A percentile compares a stretch with the other conserved stretches of the same genome.
Evolutionary conservation across 1,140 invertebrate genomes (phyloP).

Genomic region (Coboldia fuscipes): DNA sequence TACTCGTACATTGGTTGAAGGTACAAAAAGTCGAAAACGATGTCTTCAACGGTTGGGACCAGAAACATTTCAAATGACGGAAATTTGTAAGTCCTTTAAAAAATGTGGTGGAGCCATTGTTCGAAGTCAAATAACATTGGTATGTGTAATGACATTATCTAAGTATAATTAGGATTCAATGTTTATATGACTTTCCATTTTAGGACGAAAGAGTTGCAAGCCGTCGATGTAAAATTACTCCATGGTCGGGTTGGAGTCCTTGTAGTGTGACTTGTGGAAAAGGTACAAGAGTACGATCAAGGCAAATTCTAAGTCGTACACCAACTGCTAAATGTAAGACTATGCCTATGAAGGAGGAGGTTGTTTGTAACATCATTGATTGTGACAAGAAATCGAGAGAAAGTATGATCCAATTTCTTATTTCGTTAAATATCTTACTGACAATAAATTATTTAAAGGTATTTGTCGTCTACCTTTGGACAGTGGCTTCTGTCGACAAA

Average conservation of each 20-base stretch:
- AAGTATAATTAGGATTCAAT: background rate
- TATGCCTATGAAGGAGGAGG: slow-evolving; percentile 7
- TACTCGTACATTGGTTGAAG: slow-evolving; percentile 26
- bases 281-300: slow-evolving; percentile 10
- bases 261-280: slow-evolving; percentile 45
- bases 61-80: background rate
- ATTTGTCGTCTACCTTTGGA: slow-evolving; percentile 17
- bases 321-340: slow-evolving; percentile 6
- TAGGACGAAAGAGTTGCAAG: slow-evolving; percentile 4
- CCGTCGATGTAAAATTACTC: slow-evolving; percentile 39
- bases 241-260: slow-evolving; percentile 50
- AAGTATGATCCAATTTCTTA: slow-evolving; percentile 22
- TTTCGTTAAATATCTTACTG: slow-evolving; percentile 27
- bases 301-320: background rate
- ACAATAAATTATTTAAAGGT: slow-evolving; percentile 22
- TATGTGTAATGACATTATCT: background rate
- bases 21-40: slow-evolving; percentile 6
- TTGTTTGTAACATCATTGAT: slow-evolving; percentile 5
- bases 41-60: background rate
- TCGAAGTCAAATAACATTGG: background rate
- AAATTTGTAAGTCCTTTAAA: background rate
- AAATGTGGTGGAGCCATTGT: background rate
- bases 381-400: slow-evolving; percentile 9
- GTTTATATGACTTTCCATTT: slow-evolving; percentile 8
- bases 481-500: slow-evolving; percentile 39